Evolutionary conservation across 2,888 invertebrate genomes (phyloP), one percentile per base, ranked within the genome.

Genomic region (Cephalotes varians): DNA sequence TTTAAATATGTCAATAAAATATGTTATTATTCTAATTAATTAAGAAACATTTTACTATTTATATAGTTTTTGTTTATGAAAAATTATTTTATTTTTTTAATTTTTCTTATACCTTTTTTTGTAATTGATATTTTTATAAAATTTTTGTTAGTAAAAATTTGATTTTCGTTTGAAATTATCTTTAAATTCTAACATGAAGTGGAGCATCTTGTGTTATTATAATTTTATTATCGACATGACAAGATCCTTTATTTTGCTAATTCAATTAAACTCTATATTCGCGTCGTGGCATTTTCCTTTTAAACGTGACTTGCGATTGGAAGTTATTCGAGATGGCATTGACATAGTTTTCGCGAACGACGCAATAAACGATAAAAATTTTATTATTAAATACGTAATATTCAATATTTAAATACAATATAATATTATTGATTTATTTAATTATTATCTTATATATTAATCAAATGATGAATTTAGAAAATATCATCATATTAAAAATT

Each of bases 191-290:
- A 31, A 72, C 9, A 15, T 9, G 12, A 73, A 21, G 31, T 51
- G 9, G 9, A 18, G 64, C 9, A 25, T 9, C 15, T 1, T 10
- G 15, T 60, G 31, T 44, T 64, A 64, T 21, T 34, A 51, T 21
- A 6, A 51, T 40, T 15, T 76, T 1, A 76, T 65, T 76, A 37
- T 40, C n/a, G 28, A 3, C 40, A 40, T 28, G n/a, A 21, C 37
- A 40, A 15, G 37, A 40, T 28, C 12, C 18, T 49, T 65, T 76
- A 76, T 65, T 65, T 76, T 65, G 28, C 51, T 51, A 76, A 65
- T 76, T 76, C 40, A 15, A 76, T 76, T 76, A 76, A 76, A 65
- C 28, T 76, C 74, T 64, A 65, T 76, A 76, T 76, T 64, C 49
- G 34, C 62, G 47, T 9, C 37, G 15, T 5, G 51, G 34, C 28